phyloP scores from a whole-genome alignment of 2,113 vertebrate species.

The Silurus meridionalis region DNA sequence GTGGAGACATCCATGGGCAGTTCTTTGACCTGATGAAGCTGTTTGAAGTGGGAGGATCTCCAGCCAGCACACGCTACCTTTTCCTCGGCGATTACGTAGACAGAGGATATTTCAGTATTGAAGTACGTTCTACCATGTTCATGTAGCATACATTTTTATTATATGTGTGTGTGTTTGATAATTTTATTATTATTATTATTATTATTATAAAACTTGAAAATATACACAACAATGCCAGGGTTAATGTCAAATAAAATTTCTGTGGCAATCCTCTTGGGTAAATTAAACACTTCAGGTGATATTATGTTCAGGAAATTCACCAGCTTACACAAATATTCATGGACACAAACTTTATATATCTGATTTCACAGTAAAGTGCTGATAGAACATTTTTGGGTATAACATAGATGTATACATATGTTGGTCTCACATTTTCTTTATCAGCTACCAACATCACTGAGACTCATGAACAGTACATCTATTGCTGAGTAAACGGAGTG shows the following conservation, averaged over 20 bases:
- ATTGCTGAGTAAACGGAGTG: not conserved
- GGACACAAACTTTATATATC: not conserved
- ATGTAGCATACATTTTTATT: not conserved
- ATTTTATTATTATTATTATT: too few species aligned
- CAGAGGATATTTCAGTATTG: conserved; percentile 99
- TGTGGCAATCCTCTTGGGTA: not conserved
- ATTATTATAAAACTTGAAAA: too few species aligned
- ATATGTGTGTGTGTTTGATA: too few species aligned
- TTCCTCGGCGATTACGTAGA: conserved; percentile 98
- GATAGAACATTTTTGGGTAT: not conserved
- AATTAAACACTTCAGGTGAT: not conserved
- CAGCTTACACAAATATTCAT: not conserved
- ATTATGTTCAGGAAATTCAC: not conserved
- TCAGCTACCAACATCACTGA: not conserved
- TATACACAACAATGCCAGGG: too few species aligned
- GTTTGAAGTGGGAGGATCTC: conserved; percentile 97
- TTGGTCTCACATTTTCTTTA: not conserved
- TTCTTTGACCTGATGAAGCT: conserved; percentile 99
- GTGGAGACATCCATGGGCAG: conserved; percentile 97
- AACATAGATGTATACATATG: not conserved
- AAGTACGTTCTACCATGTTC: conserved; percentile 78
- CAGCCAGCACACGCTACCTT: conserved; percentile 97
- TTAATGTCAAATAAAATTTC: too few species aligned
- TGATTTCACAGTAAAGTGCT: not conserved
- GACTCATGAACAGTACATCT: not conserved